Evolutionary conservation across 2,113 vertebrate species (phyloP).

Genomic region (Varanus salvator): DNA sequence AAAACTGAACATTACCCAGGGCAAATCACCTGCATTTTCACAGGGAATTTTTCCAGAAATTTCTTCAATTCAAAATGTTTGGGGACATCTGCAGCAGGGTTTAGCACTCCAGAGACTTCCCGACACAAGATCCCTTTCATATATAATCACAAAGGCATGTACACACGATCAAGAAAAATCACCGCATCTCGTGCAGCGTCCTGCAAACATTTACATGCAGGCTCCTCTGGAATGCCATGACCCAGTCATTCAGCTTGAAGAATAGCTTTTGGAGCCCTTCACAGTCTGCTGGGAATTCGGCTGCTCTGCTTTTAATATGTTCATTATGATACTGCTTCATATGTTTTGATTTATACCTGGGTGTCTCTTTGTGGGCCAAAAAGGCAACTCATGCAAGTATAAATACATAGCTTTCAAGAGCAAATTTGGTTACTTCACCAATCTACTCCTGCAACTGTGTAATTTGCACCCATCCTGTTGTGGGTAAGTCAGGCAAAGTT

Average conservation of each 20-base stretch:
- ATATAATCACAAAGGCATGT: not conserved
- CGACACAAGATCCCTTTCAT: not conserved
- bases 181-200: not conserved
- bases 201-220: not conserved
- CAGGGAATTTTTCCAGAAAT: not conserved
- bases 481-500: rapidly evolving
- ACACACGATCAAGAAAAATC: not conserved
- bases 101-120: too few relatives aligned
- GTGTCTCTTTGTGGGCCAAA: too few relatives aligned
- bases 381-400: too few relatives aligned
- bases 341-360: too few relatives aligned
- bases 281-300: not conserved
- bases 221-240: not conserved
- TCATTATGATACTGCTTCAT: too few relatives aligned
- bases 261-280: not conserved
- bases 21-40: too few relatives aligned
- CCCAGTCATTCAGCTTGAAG: not conserved
- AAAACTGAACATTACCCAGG: too few relatives aligned
- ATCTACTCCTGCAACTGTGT: not conserved
- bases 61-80: not conserved
- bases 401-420: not conserved
- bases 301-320: too few relatives aligned
- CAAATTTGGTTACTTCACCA: not conserved
- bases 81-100: too few relatives aligned
- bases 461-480: not conserved